Conservation (phyloP, 1,140 invertebrate species). For the Heliconius eleuchia region DNA sequence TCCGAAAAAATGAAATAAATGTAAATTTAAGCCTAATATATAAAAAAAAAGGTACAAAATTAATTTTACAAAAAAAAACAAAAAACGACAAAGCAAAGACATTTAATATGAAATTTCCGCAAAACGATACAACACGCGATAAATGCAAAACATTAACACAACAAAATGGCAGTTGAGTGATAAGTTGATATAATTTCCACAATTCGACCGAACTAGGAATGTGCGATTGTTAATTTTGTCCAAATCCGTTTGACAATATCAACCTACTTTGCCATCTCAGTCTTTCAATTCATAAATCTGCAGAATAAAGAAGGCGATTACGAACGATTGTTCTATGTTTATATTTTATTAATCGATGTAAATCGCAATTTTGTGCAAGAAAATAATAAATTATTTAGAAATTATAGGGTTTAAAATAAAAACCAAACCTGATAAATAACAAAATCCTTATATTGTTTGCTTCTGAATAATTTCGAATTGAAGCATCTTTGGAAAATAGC, state of each 20-base stretch:
- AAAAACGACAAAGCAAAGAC: neutral
- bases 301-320: slow-evolving; percentile 2
- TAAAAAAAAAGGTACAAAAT: slow-evolving; percentile 15
- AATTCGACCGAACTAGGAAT: slow-evolving; percentile 47
- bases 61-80: slow-evolving; percentile 12
- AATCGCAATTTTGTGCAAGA: neutral
- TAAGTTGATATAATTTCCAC: slow-evolving; percentile 24
- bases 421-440: too few species aligned
- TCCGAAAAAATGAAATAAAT: neutral
- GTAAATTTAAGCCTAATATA: neutral
- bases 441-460: too few species aligned
- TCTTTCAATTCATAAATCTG: slow-evolving; percentile 66
- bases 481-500: too few species aligned
- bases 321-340: neutral
- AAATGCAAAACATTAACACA: slow-evolving; percentile 38
- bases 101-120: slow-evolving; percentile 1
- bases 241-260: slow-evolving; percentile 42
- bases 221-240: slow-evolving; percentile 46
- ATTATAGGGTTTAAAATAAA: too few species aligned
- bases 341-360: neutral
- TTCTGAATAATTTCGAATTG: too few species aligned
- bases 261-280: slow-evolving; percentile 69
- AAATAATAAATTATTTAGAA: neutral
- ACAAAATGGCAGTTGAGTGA: slow-evolving; percentile 38
- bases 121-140: slow-evolving; percentile 19